These are phyloP conservation scores for Excalfactoria chinensis DNA, from an alignment of 2,113 vertebrate species.

Conservation along the genomic window DNA sequence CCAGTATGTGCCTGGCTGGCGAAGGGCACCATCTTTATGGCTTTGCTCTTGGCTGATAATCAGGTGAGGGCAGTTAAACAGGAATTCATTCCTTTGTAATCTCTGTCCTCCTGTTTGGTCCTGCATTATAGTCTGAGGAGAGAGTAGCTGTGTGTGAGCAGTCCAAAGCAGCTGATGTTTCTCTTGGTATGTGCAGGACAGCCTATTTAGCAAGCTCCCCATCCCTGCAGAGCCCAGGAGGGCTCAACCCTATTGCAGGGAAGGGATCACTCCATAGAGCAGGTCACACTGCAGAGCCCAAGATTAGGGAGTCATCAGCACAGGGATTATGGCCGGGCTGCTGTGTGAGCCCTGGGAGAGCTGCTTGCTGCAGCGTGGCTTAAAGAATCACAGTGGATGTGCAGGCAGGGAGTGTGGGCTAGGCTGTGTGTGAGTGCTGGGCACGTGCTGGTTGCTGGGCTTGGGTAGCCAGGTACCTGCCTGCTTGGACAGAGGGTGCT, in stretches of 20 bases:
- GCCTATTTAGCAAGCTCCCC: neutral
- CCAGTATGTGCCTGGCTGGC: conserved; percentile 1
- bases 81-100: conserved; percentile 64
- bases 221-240: neutral
- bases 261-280: neutral
- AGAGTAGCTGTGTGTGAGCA: neutral
- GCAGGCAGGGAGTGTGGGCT: neutral
- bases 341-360: neutral
- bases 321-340: neutral
- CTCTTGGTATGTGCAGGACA: neutral
- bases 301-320: conserved; percentile 7
- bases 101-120: neutral
- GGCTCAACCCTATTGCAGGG: neutral
- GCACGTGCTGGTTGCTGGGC: fast-evolving
- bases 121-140: neutral
- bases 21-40: neutral
- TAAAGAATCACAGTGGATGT: neutral
- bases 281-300: neutral
- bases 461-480: neutral
- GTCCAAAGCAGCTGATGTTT: neutral
- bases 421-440: neutral
- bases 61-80: conserved; percentile 68
- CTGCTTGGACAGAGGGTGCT: neutral
- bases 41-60: conserved; percentile 65
- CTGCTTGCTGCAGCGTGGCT: neutral